phyloP scores from a whole-genome alignment of 2,113 vertebrate species.

The Lanius ludovicianus region DNA sequence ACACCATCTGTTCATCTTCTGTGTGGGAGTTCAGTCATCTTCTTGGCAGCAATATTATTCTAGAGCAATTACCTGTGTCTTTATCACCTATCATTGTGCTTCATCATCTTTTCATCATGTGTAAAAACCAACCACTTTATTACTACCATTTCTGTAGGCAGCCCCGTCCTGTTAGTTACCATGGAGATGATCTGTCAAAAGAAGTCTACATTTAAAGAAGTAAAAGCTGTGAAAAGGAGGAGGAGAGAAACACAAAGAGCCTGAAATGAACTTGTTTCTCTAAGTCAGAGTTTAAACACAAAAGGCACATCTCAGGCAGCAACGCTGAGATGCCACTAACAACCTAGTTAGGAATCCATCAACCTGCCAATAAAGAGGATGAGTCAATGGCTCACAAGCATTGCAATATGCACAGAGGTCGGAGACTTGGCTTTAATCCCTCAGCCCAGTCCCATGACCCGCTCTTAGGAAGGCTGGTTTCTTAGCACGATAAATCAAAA shows the following conservation, averaged over 20 bases:
- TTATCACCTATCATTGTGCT: constrained; percentile 77
- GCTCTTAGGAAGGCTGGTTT: not conserved
- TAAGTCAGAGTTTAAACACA: constrained; percentile 52
- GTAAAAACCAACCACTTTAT: constrained; percentile 64
- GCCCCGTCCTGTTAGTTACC: constrained; percentile 45
- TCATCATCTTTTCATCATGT: constrained; percentile 73
- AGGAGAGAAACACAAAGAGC: constrained; percentile 54
- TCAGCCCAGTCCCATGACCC: not conserved
- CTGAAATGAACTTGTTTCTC: constrained; percentile 63
- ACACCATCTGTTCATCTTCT: constrained; percentile 82
- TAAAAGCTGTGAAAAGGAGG: constrained; percentile 52
- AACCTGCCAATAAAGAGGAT: constrained; percentile 36
- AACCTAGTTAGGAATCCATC: constrained; percentile 28
- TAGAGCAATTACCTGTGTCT: constrained; percentile 79
- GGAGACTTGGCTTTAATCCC: not conserved
- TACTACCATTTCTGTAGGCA: constrained; percentile 64
- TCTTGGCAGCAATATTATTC: constrained; percentile 76
- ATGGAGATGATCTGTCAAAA: constrained; percentile 63
- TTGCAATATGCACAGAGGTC: not conserved
- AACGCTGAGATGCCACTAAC: constrained; percentile 14
- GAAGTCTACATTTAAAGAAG: constrained; percentile 47
- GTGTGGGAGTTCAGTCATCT: constrained; percentile 78
- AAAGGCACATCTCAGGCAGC: constrained; percentile 9
- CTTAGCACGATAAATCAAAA: constrained; percentile 6
- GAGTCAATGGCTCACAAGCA: constrained; percentile 19